These are phyloP conservation scores for Clarias platycephalus DNA, from an alignment of 2,797 vertebrate genomes.

Conservation along the genomic window DNA sequence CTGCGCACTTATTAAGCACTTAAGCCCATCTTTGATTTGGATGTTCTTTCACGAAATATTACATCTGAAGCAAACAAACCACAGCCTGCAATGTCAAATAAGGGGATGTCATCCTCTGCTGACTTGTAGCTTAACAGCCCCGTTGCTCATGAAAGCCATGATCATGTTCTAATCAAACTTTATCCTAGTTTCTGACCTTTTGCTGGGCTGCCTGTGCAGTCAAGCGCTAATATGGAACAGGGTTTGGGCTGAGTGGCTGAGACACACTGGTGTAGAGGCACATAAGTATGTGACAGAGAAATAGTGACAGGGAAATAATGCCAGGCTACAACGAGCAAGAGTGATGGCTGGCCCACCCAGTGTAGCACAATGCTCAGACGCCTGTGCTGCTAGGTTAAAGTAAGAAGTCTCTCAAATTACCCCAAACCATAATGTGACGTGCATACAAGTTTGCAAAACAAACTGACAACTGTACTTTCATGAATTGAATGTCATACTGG, in stretches of 20 bases:
- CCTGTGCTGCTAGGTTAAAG: constrained; percentile 28
- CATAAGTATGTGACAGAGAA: constrained; percentile 27
- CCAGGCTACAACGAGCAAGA: constrained; percentile 17
- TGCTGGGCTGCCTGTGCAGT: constrained; percentile 10
- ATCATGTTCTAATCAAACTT: constrained; percentile 23
- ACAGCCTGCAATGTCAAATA: constrained; percentile 26
- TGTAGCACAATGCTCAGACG: constrained; percentile 28
- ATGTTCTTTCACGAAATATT: constrained; percentile 45
- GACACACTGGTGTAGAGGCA: constrained; percentile 5
- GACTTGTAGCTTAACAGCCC: constrained; percentile 27
- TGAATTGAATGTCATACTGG: too few relatives aligned
- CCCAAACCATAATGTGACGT: background rate
- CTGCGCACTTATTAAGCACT: constrained; percentile 11
- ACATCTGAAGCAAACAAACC: constrained; percentile 42
- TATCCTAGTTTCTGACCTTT: constrained; percentile 28
- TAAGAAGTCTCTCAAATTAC: background rate
- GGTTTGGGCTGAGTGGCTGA: background rate
- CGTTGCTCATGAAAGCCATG: background rate
- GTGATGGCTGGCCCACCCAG: constrained; percentile 27
- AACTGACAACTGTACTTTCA: background rate
- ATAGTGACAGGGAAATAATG: constrained; percentile 31
- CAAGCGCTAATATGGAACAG: constrained; percentile 26
- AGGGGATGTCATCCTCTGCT: constrained; percentile 7
- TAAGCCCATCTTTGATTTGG: constrained; percentile 32
- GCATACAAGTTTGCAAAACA: background rate